Conservation (phyloP, 2,113 vertebrate genomes). For the Caloenas nicobarica region DNA sequence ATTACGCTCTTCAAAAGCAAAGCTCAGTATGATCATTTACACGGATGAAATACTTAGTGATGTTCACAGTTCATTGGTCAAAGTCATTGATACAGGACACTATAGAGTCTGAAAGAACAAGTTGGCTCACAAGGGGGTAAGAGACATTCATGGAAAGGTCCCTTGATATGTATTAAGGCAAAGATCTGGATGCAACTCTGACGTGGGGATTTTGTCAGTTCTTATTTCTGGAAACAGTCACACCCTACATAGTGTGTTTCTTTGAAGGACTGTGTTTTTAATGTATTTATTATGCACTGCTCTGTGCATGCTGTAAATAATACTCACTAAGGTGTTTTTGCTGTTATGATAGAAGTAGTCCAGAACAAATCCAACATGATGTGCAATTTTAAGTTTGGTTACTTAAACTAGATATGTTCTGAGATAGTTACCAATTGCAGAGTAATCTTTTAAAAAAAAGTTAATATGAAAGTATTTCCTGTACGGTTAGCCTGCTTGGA, state of each 20-base stretch:
- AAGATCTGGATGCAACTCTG: not conserved
- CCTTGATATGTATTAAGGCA: not conserved
- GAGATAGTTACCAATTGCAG: not conserved
- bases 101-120: not conserved
- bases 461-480: not conserved
- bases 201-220: not conserved
- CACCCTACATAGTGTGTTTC: not conserved
- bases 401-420: not conserved
- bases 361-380: not conserved
- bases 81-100: not conserved
- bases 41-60: not conserved
- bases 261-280: not conserved
- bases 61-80: not conserved
- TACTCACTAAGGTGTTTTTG: not conserved
- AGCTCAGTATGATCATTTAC: not conserved
- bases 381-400: not conserved
- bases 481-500: not conserved
- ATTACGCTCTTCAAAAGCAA: not conserved
- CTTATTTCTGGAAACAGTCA: not conserved
- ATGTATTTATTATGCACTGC: not conserved
- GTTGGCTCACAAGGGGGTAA: not conserved
- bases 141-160: not conserved
- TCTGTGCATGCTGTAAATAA: not conserved
- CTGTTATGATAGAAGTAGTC: not conserved
- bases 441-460: not conserved